Percentiles rank a stretch among this genome's conserved stretches.
Conservation (phyloP, 2,113 vertebrate species). For the Microcebus lehilahytsara region DNA sequence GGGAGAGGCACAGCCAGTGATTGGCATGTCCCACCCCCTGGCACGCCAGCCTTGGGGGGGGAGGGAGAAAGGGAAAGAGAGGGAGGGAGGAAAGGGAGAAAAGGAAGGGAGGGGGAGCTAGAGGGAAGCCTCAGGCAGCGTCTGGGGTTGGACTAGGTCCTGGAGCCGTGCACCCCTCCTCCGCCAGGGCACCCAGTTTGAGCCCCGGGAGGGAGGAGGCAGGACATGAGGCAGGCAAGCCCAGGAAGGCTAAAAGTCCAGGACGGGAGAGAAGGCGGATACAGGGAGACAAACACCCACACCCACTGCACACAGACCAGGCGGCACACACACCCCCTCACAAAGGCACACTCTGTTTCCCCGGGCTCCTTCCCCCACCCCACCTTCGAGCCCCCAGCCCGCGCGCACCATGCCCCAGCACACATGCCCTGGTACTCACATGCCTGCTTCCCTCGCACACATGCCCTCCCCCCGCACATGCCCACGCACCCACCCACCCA, state of each 20-base stretch:
- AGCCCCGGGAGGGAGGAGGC: neutral
- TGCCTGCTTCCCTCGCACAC: conserved; percentile 3
- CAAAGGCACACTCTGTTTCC: conserved; percentile 64
- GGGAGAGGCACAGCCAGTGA: conserved; percentile 77
- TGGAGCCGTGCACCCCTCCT: conserved; percentile 11
- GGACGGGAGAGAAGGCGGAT: conserved; percentile 72
- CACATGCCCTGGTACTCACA: conserved; percentile 7
- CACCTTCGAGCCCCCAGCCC: conserved; percentile 20
- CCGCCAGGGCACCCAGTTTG: conserved; percentile 33
- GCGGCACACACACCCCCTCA: conserved; percentile 35
- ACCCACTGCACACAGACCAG: conserved; percentile 67
- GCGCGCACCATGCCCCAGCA: neutral
- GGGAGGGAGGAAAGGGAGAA: conserved; percentile 64
- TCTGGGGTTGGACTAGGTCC: conserved; percentile 64
- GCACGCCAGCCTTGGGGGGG: conserved; percentile 72
- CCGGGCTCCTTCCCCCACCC: neutral
- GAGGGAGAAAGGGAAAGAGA: conserved; percentile 21
- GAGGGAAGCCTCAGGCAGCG: conserved; percentile 67
- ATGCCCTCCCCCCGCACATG: conserved; percentile 39
- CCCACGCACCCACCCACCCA: conserved; percentile 68
- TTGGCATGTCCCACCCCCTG: conserved; percentile 82
- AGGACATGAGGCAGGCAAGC: conserved; percentile 19
- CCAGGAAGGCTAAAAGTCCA: conserved; percentile 68
- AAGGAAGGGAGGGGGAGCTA: conserved; percentile 64
- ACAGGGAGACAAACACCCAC: conserved; percentile 78